Conservation (phyloP, 2,797 vertebrate species). For the Rhinella marina region DNA sequence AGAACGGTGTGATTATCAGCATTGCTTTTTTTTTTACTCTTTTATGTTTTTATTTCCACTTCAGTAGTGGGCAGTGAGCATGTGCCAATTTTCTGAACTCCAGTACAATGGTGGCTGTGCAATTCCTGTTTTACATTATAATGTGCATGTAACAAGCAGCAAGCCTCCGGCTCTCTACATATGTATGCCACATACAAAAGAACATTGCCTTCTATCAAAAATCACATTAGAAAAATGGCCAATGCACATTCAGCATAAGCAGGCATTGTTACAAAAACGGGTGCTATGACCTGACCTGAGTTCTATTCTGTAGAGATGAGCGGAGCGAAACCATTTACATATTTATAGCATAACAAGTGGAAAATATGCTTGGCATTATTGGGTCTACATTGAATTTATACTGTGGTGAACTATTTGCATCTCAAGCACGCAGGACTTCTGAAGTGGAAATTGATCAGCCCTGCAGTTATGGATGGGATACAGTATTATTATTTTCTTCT, state of each 20-base stretch:
- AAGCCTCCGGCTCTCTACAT: background rate
- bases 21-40: background rate
- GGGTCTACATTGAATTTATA: conserved; percentile 55
- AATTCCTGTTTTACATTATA: background rate
- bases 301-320: conserved; percentile 53
- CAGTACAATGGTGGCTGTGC: background rate
- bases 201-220: conserved; percentile 33
- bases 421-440: conserved; percentile 46
- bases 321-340: conserved; percentile 54
- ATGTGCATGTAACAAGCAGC: background rate
- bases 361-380: conserved; percentile 59
- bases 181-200: background rate
- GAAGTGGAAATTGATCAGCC: conserved; percentile 54
- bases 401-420: conserved; percentile 54
- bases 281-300: conserved; percentile 53
- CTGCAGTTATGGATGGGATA: conserved; percentile 37
- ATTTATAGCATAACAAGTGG: conserved; percentile 59
- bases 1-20: background rate
- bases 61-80: background rate
- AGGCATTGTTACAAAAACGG: conserved; percentile 41
- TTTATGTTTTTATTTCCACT: background rate
- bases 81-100: background rate
- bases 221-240: conserved; percentile 27
- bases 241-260: conserved; percentile 15
- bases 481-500: conserved; percentile 39